phyloP scores from a whole-genome alignment of 2,888 invertebrate species.

The Heliothis peltigera region DNA sequence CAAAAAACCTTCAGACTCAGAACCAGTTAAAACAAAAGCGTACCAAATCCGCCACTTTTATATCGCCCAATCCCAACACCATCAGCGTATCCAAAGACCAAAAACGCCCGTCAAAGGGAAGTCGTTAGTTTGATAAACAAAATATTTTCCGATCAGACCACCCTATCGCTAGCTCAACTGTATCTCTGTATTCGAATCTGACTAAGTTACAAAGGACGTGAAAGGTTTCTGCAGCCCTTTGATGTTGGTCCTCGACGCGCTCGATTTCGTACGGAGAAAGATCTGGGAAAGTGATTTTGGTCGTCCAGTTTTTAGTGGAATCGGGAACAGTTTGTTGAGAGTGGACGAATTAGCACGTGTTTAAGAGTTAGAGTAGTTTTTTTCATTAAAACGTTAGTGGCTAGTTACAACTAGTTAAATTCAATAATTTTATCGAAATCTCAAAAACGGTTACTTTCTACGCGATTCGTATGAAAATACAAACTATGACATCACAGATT shows the following conservation, averaged over 20 bases:
- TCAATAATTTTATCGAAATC: too few species aligned
- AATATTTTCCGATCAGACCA: slow-evolving; percentile 40
- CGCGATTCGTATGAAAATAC: too few species aligned
- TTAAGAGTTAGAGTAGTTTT: too few species aligned
- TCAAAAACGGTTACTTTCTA: too few species aligned
- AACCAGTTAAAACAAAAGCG: background rate
- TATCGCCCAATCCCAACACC: background rate
- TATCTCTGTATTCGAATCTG: slow-evolving; percentile 58
- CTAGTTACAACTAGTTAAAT: too few species aligned
- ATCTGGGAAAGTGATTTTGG: slow-evolving; percentile 47
- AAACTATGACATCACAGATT: too few species aligned
- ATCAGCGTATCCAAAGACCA: slow-evolving; percentile 31
- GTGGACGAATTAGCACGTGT: background rate
- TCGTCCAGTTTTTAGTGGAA: slow-evolving; percentile 37
- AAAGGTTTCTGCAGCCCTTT: slow-evolving; percentile 55
- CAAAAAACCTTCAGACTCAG: background rate
- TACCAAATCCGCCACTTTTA: background rate
- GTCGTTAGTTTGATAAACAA: slow-evolving; percentile 47
- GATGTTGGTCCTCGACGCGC: slow-evolving; percentile 54
- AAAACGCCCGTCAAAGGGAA: slow-evolving; percentile 25
- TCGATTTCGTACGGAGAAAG: slow-evolving; percentile 55
- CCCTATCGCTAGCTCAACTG: slow-evolving; percentile 30
- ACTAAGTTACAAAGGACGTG: slow-evolving; percentile 58
- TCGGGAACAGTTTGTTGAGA: slow-evolving; percentile 25
- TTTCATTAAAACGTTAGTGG: too few species aligned